Base-by-base conservation (phyloP, 2,113 vertebrate genomes). In the Megaceryle torquata region DNA sequence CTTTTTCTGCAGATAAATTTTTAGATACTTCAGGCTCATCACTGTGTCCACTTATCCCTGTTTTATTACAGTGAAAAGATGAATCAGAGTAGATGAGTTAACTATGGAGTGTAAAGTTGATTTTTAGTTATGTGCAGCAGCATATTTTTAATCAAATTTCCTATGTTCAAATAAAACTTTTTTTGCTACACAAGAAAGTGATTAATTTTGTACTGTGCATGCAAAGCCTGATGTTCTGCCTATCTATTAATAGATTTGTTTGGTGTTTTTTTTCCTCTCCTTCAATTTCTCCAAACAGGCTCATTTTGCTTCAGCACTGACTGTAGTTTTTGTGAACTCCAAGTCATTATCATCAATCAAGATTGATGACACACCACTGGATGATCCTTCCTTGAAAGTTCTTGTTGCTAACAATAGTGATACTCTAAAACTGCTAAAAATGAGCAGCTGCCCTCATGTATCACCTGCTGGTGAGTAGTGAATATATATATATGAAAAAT, bases 401-500 rank as follows among this genome's bases (percentile, higher is more conserved):
- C 97, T 99, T 28, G 98, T 99, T 59, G 98, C 98, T 71, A 98
- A 98, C 95, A 98, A 98, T 26, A 98, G 98, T 35, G 98, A 98
- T 68, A 98, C 98, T 44, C 94, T 99, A 21, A 98, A 97, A 93
- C 96, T 98, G 39, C 95, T 98, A 10, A 98, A 99, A 97, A 98
- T 99, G 98, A 98, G 98, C 85, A 98, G 98, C 91, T 99, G 98
- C 96, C 98, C 98, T 94, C 97, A 98, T 25, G 98, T 99, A 31
- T 99, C 98, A 57, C 98, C 98, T 90, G 98, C 98, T 92, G 98
- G 98, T 98, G 95, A 95, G 97, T 97, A 89, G 25, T 84, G 43
- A 82, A 29, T 37, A 5, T 53, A 53, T 53, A 25, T 68, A 4
- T 61, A 22, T 64, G 28, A 71, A 53, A 77, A 86, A 60, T 26